Evolutionary conservation across 2,113 vertebrate genomes (phyloP), one percentile per base, ranked within the genome.

Genomic region (Phylloscopus whistleri): DNA sequence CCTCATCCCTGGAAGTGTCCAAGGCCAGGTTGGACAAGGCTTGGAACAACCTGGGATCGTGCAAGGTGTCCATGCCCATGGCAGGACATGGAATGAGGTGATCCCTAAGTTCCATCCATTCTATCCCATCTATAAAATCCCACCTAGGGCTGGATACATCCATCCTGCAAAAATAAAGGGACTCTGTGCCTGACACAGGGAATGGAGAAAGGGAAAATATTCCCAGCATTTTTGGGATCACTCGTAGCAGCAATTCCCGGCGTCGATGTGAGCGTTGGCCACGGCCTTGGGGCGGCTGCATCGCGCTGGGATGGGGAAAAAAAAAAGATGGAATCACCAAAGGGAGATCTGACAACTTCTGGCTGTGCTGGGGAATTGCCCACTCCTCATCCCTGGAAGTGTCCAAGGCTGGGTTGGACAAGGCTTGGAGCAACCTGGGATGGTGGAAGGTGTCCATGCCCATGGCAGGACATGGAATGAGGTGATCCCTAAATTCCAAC

Each of bases 281-380:
- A 98, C 91, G 0, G 85, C 91, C 10, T 27, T 35, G 39, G 98
- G 98, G 16, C 2, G 79, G 21, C 96, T 73, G 59, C 97, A 98
- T 1, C 58, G 94, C 0, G 3, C 87, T 83, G 60, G 64, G 22
- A 6, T 28, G 43, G 58, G 16, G 1, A 11, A 26, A 21, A 76
- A n/a, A 49, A 5, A 56, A n/a, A 10, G 2, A 11, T 9, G 43
- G 28, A 16, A 46, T 69, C 26, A 2, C 8, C 1, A 7, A 4
- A 7, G 41, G 60, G 78, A 39, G 5, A 5, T 23, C 2, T 1
- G 33, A 16, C 1, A 58, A 2, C 5, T 5, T 63, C 49, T 7
- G 12, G 18, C 2, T 51, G 19, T 16, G 55, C 37, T 18, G 46
- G 48, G 55, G 13, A 22, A 28, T 19, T 74, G 28, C 23, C 10